Evolutionary conservation across 30 jellyfish, hydroid and myxozoan species (phyloP).

Genomic region (Euphysa ruthae): DNA sequence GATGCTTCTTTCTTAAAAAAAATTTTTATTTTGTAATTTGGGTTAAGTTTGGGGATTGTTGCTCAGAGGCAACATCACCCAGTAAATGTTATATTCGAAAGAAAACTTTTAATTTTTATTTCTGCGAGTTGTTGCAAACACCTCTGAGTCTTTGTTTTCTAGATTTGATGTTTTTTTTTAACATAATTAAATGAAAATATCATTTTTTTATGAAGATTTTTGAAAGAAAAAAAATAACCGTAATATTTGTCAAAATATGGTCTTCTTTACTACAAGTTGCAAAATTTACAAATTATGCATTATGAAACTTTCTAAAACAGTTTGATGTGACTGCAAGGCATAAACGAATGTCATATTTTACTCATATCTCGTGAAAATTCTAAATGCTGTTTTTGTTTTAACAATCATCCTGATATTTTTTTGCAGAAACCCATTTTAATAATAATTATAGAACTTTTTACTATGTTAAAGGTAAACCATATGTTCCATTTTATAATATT

Average conservation of each 20-base stretch:
- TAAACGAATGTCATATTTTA: neutral
- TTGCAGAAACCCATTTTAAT: neutral
- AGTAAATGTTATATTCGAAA: too few species aligned
- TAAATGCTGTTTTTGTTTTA: neutral
- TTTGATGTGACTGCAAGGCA: neutral
- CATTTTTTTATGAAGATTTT: too few species aligned
- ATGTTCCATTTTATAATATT: too few species aligned
- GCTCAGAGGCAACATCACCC: neutral
- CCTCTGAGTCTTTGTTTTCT: neutral
- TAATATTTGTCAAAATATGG: too few species aligned
- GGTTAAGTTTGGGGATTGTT: conserved; percentile 1
- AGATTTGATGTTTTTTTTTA: neutral
- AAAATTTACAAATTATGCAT: neutral
- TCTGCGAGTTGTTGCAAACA: neutral
- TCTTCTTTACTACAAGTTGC: too few species aligned
- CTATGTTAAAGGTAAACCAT: too few species aligned
- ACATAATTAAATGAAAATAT: neutral
- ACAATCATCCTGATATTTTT: neutral
- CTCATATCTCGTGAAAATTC: neutral
- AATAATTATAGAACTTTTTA: neutral
- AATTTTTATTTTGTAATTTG: too few species aligned
- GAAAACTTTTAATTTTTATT: neutral
- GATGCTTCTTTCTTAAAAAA: too few species aligned
- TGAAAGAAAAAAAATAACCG: too few species aligned
- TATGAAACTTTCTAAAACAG: neutral